Base-by-base conservation (phyloP, 2,888 invertebrate species). In the Drosophila antonietae region DNA sequence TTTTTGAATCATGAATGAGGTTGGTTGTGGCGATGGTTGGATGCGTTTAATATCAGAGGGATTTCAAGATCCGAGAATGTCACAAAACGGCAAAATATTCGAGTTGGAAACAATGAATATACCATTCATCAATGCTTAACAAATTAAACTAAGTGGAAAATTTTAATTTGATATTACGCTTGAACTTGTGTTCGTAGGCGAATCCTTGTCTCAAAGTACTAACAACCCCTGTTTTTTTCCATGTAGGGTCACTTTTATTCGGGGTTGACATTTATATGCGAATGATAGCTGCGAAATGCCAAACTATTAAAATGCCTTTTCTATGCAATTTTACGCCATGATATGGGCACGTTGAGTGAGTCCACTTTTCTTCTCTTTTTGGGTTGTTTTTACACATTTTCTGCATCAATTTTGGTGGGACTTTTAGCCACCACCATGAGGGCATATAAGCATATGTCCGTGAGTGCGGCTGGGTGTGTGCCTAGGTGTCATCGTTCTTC, bases 111-210 rank as follows among this genome's bases (percentile, higher is more conserved):
- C 89, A 83, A 89, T 90, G 89, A 82, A 90, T 82, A 85, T 83
- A 75, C 83, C 86, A 91, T 91, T 91, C 86, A 89, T 90, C 91
- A 91, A 85, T 77, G 81, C 88, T 75, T 87, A 82, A 80, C 83
- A 86, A 90, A 90, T 88, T 89, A 91, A 91, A 91, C 89, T 89
- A 91, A 81, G 88, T 90, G 91, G 91, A 91, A 91, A 90, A 89
- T 91, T 86, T 82, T 82, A 84, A 88, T 83, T 88, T 87, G 75
- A 77, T 88, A 74, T 80, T 75, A 67, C 52, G 56, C 51, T 53
- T 47, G 52, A 35, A 64, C 55, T 23, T 15, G 49, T 37, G 65
- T 31, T 33, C 49, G 39, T 39, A 52, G 35, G 10, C 37, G 23
- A 31, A 18, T 39, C 23, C 37, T 12, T n/a, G n/a, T 4, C 28